These are phyloP conservation scores for Lottia scabra DNA, from an alignment of 2,888 invertebrate genomes.

Conservation along the genomic window DNA sequence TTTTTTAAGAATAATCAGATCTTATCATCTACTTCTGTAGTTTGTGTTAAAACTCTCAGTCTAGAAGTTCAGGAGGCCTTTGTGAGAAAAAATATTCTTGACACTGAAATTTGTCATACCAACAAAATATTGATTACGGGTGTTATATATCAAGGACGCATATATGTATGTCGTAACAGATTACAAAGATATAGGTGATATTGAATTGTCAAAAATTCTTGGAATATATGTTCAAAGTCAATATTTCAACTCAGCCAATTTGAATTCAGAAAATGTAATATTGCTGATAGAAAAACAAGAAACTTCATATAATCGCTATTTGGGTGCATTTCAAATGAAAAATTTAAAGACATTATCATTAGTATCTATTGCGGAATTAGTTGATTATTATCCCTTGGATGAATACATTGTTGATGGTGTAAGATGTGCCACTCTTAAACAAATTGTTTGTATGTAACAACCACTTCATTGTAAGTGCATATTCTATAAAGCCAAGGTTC, in stretches of 20 bases:
- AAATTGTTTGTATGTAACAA: background rate
- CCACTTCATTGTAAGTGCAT: too few species aligned
- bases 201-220: background rate
- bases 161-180: constrained; percentile 1
- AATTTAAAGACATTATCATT: background rate
- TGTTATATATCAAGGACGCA: background rate
- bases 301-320: background rate
- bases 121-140: background rate
- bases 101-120: constrained; percentile 5
- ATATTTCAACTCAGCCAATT: background rate
- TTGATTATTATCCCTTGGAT: constrained; percentile 13
- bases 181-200: background rate
- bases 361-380: background rate
- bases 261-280: background rate
- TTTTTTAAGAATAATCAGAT: background rate
- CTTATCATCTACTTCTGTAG: background rate
- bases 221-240: background rate
- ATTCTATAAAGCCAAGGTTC: too few species aligned
- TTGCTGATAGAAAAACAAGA: constrained; percentile 2
- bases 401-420: background rate
- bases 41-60: background rate
- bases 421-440: background rate
- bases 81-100: background rate
- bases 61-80: background rate
- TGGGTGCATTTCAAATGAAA: background rate